phyloP scores from a whole-genome alignment of 2,797 vertebrate genomes.

The Natrix natrix region DNA sequence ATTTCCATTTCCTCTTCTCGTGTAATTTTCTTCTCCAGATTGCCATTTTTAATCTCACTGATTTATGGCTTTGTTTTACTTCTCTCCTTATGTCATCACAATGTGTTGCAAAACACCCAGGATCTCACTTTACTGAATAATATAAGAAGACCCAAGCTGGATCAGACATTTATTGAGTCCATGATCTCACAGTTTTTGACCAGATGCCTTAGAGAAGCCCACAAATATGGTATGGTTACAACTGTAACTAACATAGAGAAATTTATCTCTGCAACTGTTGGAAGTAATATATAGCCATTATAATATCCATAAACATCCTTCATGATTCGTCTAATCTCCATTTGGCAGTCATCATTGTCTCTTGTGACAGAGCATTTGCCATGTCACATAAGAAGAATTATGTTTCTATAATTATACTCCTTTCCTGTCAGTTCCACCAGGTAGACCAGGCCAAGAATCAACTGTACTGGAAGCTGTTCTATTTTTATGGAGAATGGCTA shows the following conservation, averaged over 20 bases:
- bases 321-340: not conserved
- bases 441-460: not conserved
- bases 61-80: not conserved
- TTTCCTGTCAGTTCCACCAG: not conserved
- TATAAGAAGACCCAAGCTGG: not conserved
- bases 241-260: not conserved
- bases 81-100: not conserved
- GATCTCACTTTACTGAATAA: not conserved
- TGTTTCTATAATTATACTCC: not conserved
- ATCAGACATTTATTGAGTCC: not conserved
- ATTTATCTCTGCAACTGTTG: not conserved
- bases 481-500: not conserved
- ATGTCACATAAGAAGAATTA: not conserved
- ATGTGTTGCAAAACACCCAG: not conserved
- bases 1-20: not conserved
- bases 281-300: not conserved
- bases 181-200: not conserved
- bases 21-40: not conserved
- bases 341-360: not conserved
- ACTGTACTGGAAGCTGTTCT: not conserved
- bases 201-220: not conserved
- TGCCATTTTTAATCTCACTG: not conserved
- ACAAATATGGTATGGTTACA: not conserved
- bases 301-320: not conserved
- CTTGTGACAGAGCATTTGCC: not conserved